A percentile compares a stretch with the other conserved stretches of the same genome.
These are phyloP conservation scores for Hoplostethus atlanticus DNA, from an alignment of 2,797 vertebrate species.

Conservation along the genomic window DNA sequence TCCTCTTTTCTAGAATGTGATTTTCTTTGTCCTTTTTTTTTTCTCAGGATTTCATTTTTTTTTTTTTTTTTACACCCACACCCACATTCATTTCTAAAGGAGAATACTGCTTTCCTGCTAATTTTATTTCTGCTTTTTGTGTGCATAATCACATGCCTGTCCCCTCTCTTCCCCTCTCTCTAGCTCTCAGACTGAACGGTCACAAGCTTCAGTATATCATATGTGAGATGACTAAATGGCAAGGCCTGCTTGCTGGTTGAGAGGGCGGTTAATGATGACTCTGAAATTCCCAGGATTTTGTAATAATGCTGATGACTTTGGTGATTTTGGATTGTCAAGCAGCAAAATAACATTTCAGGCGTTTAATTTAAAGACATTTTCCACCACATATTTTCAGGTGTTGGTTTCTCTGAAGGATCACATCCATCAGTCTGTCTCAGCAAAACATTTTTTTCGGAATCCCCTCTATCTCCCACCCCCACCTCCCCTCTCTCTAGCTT, in stretches of 20 bases:
- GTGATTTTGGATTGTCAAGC: background rate
- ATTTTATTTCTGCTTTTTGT: background rate
- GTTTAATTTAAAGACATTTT: background rate
- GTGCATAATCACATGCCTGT: slow-evolving; percentile 5
- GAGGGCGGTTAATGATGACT: background rate
- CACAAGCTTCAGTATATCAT: slow-evolving; percentile 10
- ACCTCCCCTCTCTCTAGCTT: slow-evolving; percentile 9
- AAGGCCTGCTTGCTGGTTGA: background rate
- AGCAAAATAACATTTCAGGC: background rate
- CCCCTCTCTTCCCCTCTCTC: background rate
- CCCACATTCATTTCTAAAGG: background rate
- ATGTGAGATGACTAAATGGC: slow-evolving; percentile 16
- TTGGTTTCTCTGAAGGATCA: background rate
- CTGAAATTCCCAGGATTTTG: background rate
- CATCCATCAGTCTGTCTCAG: background rate
- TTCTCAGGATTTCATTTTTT: too few species aligned
- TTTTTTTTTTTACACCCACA: too few species aligned
- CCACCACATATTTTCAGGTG: background rate
- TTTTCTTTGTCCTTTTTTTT: background rate
- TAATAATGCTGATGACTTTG: background rate
- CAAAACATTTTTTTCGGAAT: slow-evolving; percentile 1
- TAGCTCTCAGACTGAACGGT: slow-evolving; percentile 23
- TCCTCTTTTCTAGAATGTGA: background rate
- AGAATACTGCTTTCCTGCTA: background rate
- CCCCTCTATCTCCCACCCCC: too few species aligned